phyloP scores from a whole-genome alignment of 2,888 invertebrate genomes.

The Barypeithes pellucidus region DNA sequence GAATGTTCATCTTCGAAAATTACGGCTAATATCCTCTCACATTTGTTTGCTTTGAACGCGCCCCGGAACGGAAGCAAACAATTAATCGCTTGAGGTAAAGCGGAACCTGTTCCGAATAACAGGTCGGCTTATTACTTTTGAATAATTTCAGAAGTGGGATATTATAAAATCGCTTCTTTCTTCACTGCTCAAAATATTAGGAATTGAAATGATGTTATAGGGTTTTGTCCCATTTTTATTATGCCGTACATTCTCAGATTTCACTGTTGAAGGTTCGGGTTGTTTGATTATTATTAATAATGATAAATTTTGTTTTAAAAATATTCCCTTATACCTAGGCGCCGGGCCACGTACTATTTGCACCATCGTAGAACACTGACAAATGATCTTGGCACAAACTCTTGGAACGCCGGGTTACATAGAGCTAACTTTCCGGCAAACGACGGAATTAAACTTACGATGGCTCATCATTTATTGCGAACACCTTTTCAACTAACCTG shows the following conservation, averaged over 20 bases:
- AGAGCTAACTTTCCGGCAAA: slow-evolving; percentile 60
- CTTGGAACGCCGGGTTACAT: slow-evolving; percentile 61
- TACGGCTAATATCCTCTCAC: slow-evolving; percentile 62
- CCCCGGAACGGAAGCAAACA: slow-evolving; percentile 62
- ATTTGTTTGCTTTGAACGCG: slow-evolving; percentile 60
- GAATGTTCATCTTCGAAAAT: slow-evolving; percentile 54
- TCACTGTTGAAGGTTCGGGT: too few relatives aligned
- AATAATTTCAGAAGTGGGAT: slow-evolving; percentile 37
- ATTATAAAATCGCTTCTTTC: too few relatives aligned
- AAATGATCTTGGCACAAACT: slow-evolving; percentile 63
- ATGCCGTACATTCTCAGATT: too few relatives aligned
- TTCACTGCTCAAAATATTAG: too few relatives aligned
- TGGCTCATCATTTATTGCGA: slow-evolving; percentile 48
- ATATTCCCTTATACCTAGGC: too few relatives aligned
- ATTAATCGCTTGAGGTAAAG: slow-evolving; percentile 62
- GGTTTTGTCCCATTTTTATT: too few relatives aligned
- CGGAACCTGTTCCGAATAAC: slow-evolving; percentile 58
- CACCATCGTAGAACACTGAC: slow-evolving; percentile 60
- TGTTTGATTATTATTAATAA: too few relatives aligned
- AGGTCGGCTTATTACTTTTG: slow-evolving; percentile 42
- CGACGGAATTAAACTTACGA: slow-evolving; percentile 48
- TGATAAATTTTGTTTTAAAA: too few relatives aligned
- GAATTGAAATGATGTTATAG: too few relatives aligned
- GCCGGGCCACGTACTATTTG: slow-evolving; percentile 37
- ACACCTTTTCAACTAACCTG: slow-evolving; percentile 59